A percentile compares a stretch with the other conserved stretches of the same genome.
These are phyloP conservation scores for Amitus sp. DNA, from an alignment of 2,888 invertebrate species.

Conservation along the genomic window DNA sequence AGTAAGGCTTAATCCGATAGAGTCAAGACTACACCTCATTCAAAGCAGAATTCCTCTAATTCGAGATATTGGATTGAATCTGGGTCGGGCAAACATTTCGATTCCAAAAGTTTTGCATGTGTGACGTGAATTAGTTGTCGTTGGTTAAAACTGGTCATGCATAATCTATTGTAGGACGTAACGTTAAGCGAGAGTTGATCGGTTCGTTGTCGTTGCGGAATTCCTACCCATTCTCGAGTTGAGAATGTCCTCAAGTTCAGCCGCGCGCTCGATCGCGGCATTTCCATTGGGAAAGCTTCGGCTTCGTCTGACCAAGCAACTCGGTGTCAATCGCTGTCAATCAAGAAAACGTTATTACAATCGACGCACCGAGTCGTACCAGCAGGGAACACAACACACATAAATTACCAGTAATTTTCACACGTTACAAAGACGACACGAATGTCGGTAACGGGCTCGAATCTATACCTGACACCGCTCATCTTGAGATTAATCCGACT, in stretches of 20 bases:
- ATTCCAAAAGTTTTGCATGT: too few species aligned
- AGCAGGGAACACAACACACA: not conserved
- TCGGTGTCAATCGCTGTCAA: constrained; percentile 51
- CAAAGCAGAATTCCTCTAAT: too few species aligned
- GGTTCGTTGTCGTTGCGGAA: too few species aligned
- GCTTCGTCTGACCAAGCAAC: constrained; percentile 55
- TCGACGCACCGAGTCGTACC: not conserved
- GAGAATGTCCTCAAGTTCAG: constrained; percentile 53
- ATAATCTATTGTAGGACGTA: too few species aligned
- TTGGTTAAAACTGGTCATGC: too few species aligned
- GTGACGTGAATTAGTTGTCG: too few species aligned
- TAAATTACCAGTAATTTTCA: not conserved
- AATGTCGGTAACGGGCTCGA: not conserved
- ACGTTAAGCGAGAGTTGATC: too few species aligned
- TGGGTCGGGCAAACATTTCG: too few species aligned
- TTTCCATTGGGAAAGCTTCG: constrained; percentile 55
- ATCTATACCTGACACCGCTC: constrained; percentile 9
- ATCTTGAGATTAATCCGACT: not conserved
- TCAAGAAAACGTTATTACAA: constrained; percentile 21
- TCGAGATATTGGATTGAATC: too few species aligned
- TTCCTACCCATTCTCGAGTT: constrained; percentile 55
- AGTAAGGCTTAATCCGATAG: too few species aligned
- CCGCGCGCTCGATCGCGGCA: constrained; percentile 50
- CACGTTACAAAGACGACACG: not conserved
- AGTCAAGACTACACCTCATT: too few species aligned